Evolutionary conservation across 2,888 invertebrate genomes (phyloP), one percentile per base, ranked within the genome.

Genomic region (Dolomedes plantarius): DNA sequence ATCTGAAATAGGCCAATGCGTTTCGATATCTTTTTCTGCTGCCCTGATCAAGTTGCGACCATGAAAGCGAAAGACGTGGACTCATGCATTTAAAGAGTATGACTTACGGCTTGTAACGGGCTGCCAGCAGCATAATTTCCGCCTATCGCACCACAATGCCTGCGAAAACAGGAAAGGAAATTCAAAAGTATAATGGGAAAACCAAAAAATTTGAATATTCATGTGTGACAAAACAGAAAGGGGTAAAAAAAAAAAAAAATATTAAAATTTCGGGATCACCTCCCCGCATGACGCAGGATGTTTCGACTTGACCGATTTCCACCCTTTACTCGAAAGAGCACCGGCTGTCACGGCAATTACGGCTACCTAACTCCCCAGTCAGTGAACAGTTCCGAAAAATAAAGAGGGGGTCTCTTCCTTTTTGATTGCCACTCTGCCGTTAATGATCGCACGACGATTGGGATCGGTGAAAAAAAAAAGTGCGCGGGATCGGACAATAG

Each of bases 291-390:
- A 56, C 56, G 56, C 56, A 56, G 23, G 23, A 56, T 2, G 56
- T 23, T 36, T 23, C 19, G 23, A 56, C 56, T 16, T 56, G 56
- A 56, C 81, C 75, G 75, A 69, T 75, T 81, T 75, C 74, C 81
- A 74, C 62, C 74, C 75, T 62, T 74, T 36, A 9, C 5, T 9
- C 41, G 68, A 69, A 50, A 75, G 41, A 36, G 67, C 32, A 65
- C 72, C 79, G 72, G 79, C 75, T 81, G 75, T 75, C 81, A 69
- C 69, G 67, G 69, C 81, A 81, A 81, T 81, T 75, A 81, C 74
- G 41, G 3, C 5, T 23, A 56, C 56, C 56, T 6, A 56, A 7
- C 19, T 50, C 32, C 31, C 36, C 32, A 19, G 0, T 13, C 41
- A 81, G 80, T 73, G 73, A 80, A 80, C 67, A 80, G 73, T 46